Conservation (phyloP, 2,113 vertebrate genomes). For the Cryptomyrus ogoouensis region DNA sequence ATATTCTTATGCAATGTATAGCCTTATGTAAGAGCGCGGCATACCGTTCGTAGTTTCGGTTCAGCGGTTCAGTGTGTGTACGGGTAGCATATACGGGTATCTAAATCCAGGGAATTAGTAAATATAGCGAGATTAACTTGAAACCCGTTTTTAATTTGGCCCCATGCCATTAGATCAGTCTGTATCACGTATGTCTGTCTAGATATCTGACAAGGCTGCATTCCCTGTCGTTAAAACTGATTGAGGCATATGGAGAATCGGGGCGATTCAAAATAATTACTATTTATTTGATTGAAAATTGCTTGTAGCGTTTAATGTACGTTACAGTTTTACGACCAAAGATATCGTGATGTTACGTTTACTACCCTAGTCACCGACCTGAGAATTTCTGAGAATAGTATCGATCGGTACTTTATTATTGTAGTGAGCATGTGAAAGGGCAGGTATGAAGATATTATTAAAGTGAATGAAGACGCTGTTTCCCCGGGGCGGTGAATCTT, state of each 20-base stretch:
- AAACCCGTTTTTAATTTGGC: constrained; percentile 3
- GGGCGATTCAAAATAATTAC: not conserved
- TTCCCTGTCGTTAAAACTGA: not conserved
- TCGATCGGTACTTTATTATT: not conserved
- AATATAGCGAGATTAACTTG: not conserved
- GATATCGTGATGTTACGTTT: not conserved
- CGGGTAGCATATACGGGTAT: not conserved
- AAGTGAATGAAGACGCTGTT: constrained; percentile 20
- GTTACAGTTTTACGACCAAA: not conserved
- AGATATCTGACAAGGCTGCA: not conserved
- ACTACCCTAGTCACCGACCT: not conserved
- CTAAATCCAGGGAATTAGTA: not conserved
- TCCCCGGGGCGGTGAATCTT: constrained; percentile 31
- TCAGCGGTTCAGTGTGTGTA: not conserved
- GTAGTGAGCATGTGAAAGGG: not conserved
- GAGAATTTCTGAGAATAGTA: not conserved
- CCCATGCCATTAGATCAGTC: not conserved
- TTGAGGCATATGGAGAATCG: not conserved
- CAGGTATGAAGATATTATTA: constrained; percentile 6
- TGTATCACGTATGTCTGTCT: constrained; percentile 9
- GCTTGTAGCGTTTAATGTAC: not conserved
- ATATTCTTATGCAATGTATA: not conserved
- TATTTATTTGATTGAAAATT: not conserved
- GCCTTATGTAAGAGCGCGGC: not conserved
- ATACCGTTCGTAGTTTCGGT: not conserved